Evolutionary conservation across 2,113 vertebrate species (phyloP), one percentile per base, ranked within the genome.

Genomic region (Urocynchramus pylzowi): DNA sequence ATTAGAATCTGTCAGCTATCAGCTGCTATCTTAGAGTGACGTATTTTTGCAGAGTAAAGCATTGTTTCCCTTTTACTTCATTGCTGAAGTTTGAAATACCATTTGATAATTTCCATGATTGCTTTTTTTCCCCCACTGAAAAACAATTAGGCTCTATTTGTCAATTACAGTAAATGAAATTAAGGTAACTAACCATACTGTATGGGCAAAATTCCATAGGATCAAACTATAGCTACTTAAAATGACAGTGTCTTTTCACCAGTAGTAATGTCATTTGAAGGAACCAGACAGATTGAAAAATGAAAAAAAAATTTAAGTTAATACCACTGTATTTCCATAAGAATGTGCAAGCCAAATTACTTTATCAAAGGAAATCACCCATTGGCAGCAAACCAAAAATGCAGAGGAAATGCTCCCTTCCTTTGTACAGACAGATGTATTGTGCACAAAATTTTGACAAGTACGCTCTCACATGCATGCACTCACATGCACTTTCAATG

Each of bases 381-480:
- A 52, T 27, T 27, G 50, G 81, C 75, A 92, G 50, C 47, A 80
- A 82, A 84, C 31, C 24, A 89, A 94, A 92, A 96, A 64, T 22
- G 30, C 30, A 92, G 76, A 93, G 53, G 64, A 95, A 89, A 64
- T 37, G 42, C 65, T 84, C 42, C 35, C n/a, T 41, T 95, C 61
- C 64, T 54, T 82, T 88, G 94, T 93, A 96, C 64, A 81, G 81
- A 73, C 17, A 50, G 90, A 95, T 90, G 83, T 54, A 90, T 77
- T 87, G 78, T 61, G 73, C 81, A 23, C 56, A 91, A 75, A 89
- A 94, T 89, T 95, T 93, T 90, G 73, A 89, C 87, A 83, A 95
- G 84, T n/a, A 77, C 35, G 59, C 78, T 82, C 93, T 97, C 81
- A 95, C 74, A 81, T 49, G 67, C 24, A 11, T 60, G 77, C 64